Evolutionary conservation across 2,113 vertebrate genomes (phyloP).

Genomic region (Rhea americana): DNA sequence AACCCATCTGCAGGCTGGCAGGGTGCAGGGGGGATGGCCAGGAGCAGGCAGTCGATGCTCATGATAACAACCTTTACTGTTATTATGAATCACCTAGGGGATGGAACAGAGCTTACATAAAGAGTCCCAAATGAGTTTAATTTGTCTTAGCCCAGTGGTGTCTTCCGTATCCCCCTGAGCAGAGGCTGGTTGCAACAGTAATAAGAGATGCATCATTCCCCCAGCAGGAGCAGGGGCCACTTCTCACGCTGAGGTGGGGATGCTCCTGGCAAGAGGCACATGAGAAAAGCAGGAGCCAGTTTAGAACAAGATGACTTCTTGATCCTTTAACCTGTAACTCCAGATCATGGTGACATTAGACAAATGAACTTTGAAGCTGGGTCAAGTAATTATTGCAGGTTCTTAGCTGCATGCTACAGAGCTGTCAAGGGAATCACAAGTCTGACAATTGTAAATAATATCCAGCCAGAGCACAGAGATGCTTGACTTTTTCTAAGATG

Average conservation of each 20-base stretch:
- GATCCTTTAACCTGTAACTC: background rate
- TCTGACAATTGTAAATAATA: background rate
- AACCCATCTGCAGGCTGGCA: background rate
- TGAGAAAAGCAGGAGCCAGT: background rate
- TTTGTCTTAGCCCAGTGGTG: background rate
- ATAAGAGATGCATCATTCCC: background rate
- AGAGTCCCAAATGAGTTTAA: background rate
- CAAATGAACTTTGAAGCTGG: background rate
- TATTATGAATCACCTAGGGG: background rate
- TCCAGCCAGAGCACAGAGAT: background rate
- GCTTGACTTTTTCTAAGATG: background rate
- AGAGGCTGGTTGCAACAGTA: background rate
- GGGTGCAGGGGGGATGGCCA: background rate
- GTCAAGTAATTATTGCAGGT: background rate
- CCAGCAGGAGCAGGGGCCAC: fast-evolving
- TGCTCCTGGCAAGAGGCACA: background rate
- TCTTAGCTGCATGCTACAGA: background rate
- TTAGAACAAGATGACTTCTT: background rate
- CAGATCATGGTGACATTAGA: background rate
- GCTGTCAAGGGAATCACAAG: background rate
- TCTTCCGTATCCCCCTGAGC: background rate
- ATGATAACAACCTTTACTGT: background rate
- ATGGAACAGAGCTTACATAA: background rate
- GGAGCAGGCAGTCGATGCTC: background rate
- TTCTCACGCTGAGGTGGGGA: background rate